Conservation (phyloP, 2,888 invertebrate genomes). For the Frankliniella fusca region DNA sequence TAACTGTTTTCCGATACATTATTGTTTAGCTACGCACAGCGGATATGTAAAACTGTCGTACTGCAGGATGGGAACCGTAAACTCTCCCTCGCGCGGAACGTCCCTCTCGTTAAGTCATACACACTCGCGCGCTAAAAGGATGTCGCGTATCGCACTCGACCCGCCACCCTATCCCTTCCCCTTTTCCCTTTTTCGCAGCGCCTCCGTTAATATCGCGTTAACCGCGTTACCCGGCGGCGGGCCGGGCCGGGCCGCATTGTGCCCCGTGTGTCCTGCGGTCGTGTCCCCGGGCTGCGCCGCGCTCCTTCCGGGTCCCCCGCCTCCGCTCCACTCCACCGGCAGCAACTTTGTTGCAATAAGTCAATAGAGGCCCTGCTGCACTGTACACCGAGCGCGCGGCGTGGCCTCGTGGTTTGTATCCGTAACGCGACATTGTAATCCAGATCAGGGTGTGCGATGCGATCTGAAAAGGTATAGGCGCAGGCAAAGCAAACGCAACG, state of each 20-base stretch:
- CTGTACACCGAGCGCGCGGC: no score
- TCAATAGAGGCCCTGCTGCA: slow-evolving; percentile 1
- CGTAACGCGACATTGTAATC: slow-evolving; percentile 6
- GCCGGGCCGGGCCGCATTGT: background rate
- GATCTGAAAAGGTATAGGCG: no score
- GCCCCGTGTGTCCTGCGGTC: background rate
- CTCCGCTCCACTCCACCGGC: background rate
- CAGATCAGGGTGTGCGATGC: slow-evolving; percentile 4
- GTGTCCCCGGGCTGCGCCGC: no score
- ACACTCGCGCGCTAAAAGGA: background rate
- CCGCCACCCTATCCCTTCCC: no score
- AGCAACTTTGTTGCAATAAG: slow-evolving; percentile 18
- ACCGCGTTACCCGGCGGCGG: background rate
- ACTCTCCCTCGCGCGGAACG: no score
- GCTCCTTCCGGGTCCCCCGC: no score
- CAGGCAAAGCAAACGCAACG: background rate
- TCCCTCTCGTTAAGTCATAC: background rate
- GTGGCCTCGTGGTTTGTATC: background rate
- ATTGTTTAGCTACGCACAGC: no score
- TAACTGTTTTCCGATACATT: no score
- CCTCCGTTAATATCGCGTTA: slow-evolving; percentile 3
- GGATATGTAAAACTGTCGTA: no score
- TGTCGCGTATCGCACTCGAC: no score
- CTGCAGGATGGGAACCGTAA: no score
- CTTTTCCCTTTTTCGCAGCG: no score